A percentile compares a stretch with the other conserved stretches of the same genome.
Evolutionary conservation across 2,797 vertebrate species (phyloP).

Genomic region (Lacerta agilis): DNA sequence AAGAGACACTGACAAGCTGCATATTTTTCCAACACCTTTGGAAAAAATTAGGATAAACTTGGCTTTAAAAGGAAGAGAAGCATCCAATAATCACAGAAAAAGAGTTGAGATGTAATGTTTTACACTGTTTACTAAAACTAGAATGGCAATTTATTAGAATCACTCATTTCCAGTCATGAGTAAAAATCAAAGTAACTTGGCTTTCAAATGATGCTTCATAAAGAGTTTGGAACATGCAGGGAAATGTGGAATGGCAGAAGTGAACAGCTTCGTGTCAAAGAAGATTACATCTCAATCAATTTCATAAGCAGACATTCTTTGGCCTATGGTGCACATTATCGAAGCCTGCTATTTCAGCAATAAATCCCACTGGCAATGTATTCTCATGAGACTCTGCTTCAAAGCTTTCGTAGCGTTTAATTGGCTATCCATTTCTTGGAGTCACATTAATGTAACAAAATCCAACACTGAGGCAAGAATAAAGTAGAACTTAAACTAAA

Average conservation of each 20-base stretch:
- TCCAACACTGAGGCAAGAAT: background rate
- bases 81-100: background rate
- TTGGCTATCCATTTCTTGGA: slow-evolving; percentile 7
- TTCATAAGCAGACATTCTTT: background rate
- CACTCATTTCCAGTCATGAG: background rate
- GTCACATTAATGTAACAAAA: slow-evolving; percentile 2
- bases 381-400: slow-evolving; percentile 24
- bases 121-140: background rate
- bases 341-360: slow-evolving; percentile 37
- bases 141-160: background rate
- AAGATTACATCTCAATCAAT: background rate
- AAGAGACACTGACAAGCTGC: background rate
- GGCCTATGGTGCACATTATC: slow-evolving; percentile 9
- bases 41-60: background rate
- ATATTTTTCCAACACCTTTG: background rate
- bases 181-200: background rate
- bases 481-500: background rate
- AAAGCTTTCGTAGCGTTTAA: slow-evolving; percentile 4
- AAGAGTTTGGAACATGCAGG: slow-evolving; percentile 54
- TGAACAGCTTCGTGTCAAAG: slow-evolving; percentile 41
- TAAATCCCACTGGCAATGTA: background rate
- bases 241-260: slow-evolving; percentile 63
- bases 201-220: slow-evolving; percentile 16
- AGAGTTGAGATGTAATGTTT: background rate
- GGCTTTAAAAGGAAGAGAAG: background rate